A percentile compares a stretch with the other conserved stretches of the same genome.
Evolutionary conservation across 2,113 vertebrate species (phyloP).

Genomic region (Macaca mulatta): DNA sequence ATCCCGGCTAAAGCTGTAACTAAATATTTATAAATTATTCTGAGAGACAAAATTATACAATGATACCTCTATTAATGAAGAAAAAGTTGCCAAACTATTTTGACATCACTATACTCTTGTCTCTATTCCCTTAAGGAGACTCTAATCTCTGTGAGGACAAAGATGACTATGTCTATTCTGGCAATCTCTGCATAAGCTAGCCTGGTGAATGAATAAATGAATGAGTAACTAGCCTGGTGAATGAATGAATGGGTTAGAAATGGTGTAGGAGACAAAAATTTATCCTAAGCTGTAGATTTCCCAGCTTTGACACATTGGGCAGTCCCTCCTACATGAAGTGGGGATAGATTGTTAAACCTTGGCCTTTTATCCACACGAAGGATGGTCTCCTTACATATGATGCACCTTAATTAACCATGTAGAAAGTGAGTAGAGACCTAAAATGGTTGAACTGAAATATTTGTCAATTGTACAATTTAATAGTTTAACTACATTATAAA

Average conservation of each 20-base stretch:
- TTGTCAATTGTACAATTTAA: not conserved
- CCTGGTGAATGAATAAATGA: not conserved
- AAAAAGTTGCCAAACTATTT: not conserved
- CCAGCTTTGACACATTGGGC: not conserved
- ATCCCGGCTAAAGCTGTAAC: not conserved
- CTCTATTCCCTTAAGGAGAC: not conserved
- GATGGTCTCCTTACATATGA: not conserved
- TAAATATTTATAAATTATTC: conserved; percentile 26
- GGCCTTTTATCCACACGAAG: not conserved
- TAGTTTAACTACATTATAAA: not conserved
- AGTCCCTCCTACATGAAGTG: not conserved
- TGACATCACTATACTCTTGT: not conserved
- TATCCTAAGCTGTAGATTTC: not conserved
- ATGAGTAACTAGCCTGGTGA: not conserved
- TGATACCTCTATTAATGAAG: not conserved
- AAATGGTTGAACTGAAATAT: not conserved
- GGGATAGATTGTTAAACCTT: not conserved
- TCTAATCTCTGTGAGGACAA: not conserved
- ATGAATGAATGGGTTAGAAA: not conserved
- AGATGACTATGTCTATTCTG: not conserved
- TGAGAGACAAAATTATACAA: not conserved
- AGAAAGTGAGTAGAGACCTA: not conserved
- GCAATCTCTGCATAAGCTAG: not conserved
- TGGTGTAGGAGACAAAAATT: not conserved
- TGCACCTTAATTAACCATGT: not conserved